Conservation (phyloP, 2,113 vertebrate genomes). For the Crotalus horridus region DNA sequence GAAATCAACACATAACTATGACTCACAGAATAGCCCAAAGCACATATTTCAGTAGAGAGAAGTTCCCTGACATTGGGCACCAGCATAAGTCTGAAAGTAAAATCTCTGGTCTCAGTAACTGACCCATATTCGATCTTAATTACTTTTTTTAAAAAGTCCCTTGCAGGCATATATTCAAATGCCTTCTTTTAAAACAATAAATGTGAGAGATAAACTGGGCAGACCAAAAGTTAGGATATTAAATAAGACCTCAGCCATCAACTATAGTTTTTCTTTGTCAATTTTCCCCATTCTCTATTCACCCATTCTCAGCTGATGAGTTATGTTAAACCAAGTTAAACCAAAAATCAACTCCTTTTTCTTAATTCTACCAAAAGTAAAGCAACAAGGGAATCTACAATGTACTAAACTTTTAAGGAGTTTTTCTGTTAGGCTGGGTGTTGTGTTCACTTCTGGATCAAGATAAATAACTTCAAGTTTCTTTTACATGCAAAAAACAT, state of each 20-base stretch:
- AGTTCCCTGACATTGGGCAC: no score
- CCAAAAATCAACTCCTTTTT: background rate
- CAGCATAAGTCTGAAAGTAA: no score
- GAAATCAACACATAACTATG: no score
- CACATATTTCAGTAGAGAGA: no score
- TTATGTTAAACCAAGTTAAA: background rate
- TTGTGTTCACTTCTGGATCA: background rate
- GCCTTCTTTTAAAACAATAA: background rate
- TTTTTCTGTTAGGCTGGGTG: constrained; percentile 26
- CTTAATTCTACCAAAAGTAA: constrained; percentile 10
- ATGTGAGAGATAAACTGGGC: background rate
- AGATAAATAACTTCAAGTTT: background rate
- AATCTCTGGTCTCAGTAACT: no score
- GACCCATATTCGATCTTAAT: no score
- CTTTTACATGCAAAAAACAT: background rate
- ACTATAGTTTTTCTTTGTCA: background rate
- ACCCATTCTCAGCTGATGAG: background rate
- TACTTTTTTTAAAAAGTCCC: no score
- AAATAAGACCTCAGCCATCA: background rate
- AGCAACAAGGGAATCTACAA: constrained; percentile 25
- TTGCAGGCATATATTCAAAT: background rate
- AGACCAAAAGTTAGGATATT: background rate
- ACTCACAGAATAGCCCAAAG: no score
- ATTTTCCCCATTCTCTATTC: background rate
- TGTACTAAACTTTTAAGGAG: constrained; percentile 18